These are phyloP conservation scores for Sorex araneus DNA, from an alignment of 2,113 vertebrate species.

Conservation along the genomic window DNA sequence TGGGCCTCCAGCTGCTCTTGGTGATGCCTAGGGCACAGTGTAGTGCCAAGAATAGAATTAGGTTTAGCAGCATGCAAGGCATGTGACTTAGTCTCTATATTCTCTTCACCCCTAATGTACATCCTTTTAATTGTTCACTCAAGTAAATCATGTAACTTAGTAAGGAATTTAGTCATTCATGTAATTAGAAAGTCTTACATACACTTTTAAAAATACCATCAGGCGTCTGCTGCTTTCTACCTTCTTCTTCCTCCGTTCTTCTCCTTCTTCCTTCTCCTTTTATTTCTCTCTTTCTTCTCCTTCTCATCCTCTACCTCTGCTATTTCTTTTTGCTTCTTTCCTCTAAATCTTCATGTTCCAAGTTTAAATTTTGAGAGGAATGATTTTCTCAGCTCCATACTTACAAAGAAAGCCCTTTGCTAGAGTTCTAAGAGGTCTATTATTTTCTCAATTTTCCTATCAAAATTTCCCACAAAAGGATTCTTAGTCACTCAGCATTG, in stretches of 20 bases:
- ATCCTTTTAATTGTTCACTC: too few relatives aligned
- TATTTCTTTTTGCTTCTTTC: not conserved
- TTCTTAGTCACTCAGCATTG: not conserved
- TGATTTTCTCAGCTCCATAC: not conserved
- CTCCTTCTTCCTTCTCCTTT: too few relatives aligned
- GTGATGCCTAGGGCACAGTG: too few relatives aligned
- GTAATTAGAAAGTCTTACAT: constrained; percentile 8
- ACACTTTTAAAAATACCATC: not conserved
- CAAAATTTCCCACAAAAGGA: constrained; percentile 3
- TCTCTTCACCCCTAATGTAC: too few relatives aligned
- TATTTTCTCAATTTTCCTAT: not conserved
- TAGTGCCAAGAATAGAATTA: too few relatives aligned
- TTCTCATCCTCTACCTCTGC: too few relatives aligned
- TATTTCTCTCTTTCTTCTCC: too few relatives aligned
- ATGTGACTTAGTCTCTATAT: too few relatives aligned
- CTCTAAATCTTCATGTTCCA: not conserved
- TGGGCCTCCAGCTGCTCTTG: too few relatives aligned
- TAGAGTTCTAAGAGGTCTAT: not conserved
- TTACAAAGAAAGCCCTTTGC: not conserved
- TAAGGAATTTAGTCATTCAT: not conserved
- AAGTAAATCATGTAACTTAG: not conserved
- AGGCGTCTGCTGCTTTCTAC: not conserved
- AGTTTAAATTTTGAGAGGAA: not conserved
- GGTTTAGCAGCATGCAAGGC: too few relatives aligned
- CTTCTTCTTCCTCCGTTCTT: not conserved